These are phyloP conservation scores for Lates japonicus DNA, from an alignment of 2,797 vertebrate species.

Conservation along the genomic window DNA sequence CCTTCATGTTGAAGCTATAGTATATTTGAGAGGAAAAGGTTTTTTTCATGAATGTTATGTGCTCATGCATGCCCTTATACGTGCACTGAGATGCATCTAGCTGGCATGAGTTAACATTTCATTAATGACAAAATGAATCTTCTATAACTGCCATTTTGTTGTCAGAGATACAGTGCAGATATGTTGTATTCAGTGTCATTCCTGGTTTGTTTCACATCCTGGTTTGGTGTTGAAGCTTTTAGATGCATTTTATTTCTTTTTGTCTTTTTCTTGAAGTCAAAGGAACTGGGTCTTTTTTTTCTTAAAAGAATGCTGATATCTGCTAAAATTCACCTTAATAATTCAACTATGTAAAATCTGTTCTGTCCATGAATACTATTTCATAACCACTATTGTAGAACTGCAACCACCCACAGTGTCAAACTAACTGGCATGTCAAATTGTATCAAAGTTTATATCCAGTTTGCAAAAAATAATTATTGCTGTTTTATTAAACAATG, in stretches of 20 bases:
- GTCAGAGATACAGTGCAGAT: constrained; percentile 57
- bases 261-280: constrained; percentile 40
- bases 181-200: constrained; percentile 54
- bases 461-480: constrained; percentile 83
- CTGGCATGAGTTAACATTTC: constrained; percentile 76
- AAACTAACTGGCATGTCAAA: constrained; percentile 80
- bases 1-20: constrained; percentile 79
- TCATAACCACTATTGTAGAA: constrained; percentile 69
- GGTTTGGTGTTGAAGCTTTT: constrained; percentile 62
- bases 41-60: constrained; percentile 77
- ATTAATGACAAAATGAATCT: constrained; percentile 54
- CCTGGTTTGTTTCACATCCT: constrained; percentile 56
- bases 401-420: constrained; percentile 65
- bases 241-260: constrained; percentile 41
- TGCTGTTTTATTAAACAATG: constrained; percentile 76
- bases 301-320: constrained; percentile 20
- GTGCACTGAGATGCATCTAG: constrained; percentile 75
- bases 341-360: constrained; percentile 40
- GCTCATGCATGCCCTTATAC: constrained; percentile 82
- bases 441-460: constrained; percentile 83
- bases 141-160: constrained; percentile 66
- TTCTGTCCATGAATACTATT: constrained; percentile 63
- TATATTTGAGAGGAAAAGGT: constrained; percentile 57
- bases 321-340: constrained; percentile 35
- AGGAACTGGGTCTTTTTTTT: constrained; percentile 24